Evolutionary conservation across 2,888 invertebrate species (phyloP), one percentile per base, ranked within the genome.

Genomic region (Muschampia plurimacula): DNA sequence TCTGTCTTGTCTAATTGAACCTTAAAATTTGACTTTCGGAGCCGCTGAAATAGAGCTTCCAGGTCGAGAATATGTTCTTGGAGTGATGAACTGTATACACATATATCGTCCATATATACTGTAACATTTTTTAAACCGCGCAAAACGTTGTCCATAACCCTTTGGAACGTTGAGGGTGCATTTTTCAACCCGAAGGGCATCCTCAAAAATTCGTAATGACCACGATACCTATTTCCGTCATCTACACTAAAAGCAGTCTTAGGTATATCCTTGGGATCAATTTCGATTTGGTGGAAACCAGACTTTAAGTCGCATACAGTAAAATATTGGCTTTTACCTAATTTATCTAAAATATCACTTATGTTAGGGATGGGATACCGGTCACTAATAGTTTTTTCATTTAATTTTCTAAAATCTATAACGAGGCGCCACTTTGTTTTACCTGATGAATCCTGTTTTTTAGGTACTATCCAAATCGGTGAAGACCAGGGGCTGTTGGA

Each of bases 251-350:
- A 64, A 2, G 32, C 39, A 41, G 64, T 64, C n/a, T 39, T 64
- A n/a, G 12, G 41, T 10, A 44, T 64, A 41, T 64, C 64, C 28
- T 15, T 44, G n/a, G 41, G 44, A 41, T 64, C 44, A 15, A 64
- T 15, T n/a, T 64, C 44, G 9, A 64, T 41, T 64, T 64, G 64
- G n/a, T 64, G 41, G 12, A 64, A 64, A 64, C 64, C 64, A 64
- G 41, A 44, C 3, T 39, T 39, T 44, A 64, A 22, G n/a, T 64
- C 44, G 7, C 10, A 39, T 22, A 22, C 39, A 6, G 46, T 15
- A 64, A 64, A 64, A 64, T 44, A 64, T 64, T 64, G 41, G n/a
- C 44, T 13, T 22, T 44, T 32, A 1, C 64, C 64, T 64, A 64
- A 64, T 46, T 64, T 46, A 36, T 64, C 64, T 44, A 64, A 64